Percentiles rank a stretch among this genome's conserved stretches.
Conservation (phyloP, 64 coral and sea anemone species). For the Montipora sp. region DNA sequence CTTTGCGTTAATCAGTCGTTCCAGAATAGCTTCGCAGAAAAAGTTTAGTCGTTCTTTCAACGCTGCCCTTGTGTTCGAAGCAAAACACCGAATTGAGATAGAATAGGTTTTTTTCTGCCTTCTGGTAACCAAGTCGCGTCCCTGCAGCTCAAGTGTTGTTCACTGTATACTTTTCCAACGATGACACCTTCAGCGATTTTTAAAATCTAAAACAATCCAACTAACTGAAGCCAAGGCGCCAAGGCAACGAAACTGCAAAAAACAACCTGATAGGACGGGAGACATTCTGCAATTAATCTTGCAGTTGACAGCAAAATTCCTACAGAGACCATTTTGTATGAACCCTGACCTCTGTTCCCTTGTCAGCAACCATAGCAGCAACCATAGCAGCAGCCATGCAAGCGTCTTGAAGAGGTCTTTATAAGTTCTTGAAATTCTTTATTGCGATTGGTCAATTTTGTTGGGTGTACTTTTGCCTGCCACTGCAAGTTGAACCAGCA, state of each 20-base stretch:
- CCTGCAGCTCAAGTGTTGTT: slow-evolving; percentile 49
- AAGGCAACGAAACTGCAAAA: neutral
- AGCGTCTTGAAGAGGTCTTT: too few species aligned
- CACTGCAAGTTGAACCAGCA: too few species aligned
- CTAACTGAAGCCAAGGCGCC: slow-evolving; percentile 30
- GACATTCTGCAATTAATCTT: slow-evolving; percentile 56
- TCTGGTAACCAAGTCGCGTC: slow-evolving; percentile 85
- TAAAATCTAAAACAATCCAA: slow-evolving; percentile 57
- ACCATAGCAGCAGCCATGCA: too few species aligned
- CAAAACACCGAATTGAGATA: slow-evolving; percentile 59
- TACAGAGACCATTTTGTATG: too few species aligned
- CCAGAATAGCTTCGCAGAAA: slow-evolving; percentile 42
- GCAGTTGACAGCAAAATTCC: neutral
- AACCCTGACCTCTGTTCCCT: too few species aligned
- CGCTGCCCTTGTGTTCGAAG: neutral
- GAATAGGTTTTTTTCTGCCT: slow-evolving; percentile 54
- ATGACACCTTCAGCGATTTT: slow-evolving; percentile 62
- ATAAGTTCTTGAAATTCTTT: too few species aligned
- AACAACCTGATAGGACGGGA: slow-evolving; percentile 17
- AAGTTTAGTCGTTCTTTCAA: slow-evolving; percentile 42
- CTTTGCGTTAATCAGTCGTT: slow-evolving; percentile 61
- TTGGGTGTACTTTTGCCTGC: too few species aligned
- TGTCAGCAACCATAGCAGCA: too few species aligned
- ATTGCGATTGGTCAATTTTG: too few species aligned
- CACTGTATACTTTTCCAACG: neutral